Conservation (phyloP, 1,140 invertebrate genomes). For the Lutraria rhynchaena region DNA sequence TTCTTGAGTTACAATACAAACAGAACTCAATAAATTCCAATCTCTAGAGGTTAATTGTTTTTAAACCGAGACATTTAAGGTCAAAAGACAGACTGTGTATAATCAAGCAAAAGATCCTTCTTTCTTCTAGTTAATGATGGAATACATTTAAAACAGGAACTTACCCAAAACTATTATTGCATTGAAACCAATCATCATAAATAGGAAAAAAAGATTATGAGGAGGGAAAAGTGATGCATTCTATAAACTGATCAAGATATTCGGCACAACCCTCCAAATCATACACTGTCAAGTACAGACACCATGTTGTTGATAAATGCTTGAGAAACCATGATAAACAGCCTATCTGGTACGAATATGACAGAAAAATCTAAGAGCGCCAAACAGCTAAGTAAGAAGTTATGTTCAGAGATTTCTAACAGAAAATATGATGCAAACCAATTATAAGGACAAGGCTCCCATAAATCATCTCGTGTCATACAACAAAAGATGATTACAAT, state of each 20-base stretch:
- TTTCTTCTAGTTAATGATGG: too few species aligned
- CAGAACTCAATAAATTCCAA: too few species aligned
- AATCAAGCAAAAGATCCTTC: too few species aligned
- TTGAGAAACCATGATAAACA: background rate
- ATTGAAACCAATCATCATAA: background rate
- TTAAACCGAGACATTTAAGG: too few species aligned
- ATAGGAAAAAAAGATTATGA: background rate
- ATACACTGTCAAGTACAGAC: background rate
- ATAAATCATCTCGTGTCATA: constrained; percentile 47
- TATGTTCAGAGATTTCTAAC: constrained; percentile 30
- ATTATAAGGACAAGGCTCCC: constrained; percentile 41
- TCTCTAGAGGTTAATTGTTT: too few species aligned
- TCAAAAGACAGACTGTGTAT: too few species aligned
- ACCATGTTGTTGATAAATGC: background rate
- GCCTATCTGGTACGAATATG: background rate
- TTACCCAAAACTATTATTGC: too few species aligned
- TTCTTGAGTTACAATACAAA: too few species aligned
- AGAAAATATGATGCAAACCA: constrained; percentile 58
- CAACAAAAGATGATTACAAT: constrained; percentile 26
- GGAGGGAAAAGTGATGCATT: background rate
- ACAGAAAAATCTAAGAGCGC: constrained; percentile 3
- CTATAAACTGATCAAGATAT: background rate
- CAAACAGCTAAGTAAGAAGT: constrained; percentile 47
- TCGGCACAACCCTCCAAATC: background rate
- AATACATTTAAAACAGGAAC: too few species aligned